Base-by-base conservation (phyloP, 2,797 vertebrate genomes). In the Premnoplex brunnescens region DNA sequence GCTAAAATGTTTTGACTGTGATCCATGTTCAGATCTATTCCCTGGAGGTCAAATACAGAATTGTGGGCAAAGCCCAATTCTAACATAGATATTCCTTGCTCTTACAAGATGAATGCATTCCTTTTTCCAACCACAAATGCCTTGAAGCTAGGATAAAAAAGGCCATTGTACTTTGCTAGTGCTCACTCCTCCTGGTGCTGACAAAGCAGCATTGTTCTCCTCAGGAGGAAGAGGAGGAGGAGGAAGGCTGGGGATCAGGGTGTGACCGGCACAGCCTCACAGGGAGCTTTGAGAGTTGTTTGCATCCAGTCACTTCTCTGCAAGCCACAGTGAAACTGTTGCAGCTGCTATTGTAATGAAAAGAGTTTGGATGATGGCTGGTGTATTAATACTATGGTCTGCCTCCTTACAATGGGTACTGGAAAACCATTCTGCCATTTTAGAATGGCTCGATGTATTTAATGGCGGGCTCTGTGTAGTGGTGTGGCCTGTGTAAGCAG, bases 91-190 rank as follows among this genome's bases (percentile, higher is more conserved):
- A 77, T 80, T 92, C 68, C 81, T 92, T 8, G 0, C 78, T 92
- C 41, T 75, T 73, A 74, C 37, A 80, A 84, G 75, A 94, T 83
- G 37, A 93, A 94, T 89, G n/a, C 28, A n/a, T 92, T 92, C 62
- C 34, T 94, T 87, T 96, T 93, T 83, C 92, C 87, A 94, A 19
- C 37, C 46, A 80, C 10, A 32, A 77, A 88, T 74, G 78, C 81
- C 92, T 93, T 94, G 75, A 95, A 96, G 60, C 68, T 58, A 52
- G 71, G 75, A 93, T 72, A 27, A 88, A 94, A 91, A 93, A 77
- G 27, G 20, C 43, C 85, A 88, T 88, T 95, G 81, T 95, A 34
- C 34, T 94, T 81, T 80, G 54, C 46, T 75, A 59, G 85, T 83
- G 69, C 39, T 85, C 39, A 17, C 55, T 91, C 26, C 74, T 85